phyloP scores from a whole-genome alignment of 2,113 vertebrate genomes.

The Merops nubicus region DNA sequence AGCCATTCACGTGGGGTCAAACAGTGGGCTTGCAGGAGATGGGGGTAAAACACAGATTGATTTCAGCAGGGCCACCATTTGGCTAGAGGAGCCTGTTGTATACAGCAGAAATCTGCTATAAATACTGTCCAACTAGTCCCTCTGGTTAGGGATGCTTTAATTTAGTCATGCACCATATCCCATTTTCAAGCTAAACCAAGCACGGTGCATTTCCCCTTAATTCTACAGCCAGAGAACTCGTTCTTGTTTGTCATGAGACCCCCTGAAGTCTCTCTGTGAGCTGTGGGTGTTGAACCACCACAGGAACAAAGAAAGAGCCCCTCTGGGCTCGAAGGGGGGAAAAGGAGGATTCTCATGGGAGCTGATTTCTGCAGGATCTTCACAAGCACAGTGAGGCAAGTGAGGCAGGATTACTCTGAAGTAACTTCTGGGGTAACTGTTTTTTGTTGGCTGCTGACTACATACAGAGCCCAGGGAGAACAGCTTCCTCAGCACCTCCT shows the following conservation, averaged over 20 bases:
- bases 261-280: neutral
- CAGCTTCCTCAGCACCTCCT: neutral
- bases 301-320: neutral
- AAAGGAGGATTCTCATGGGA: neutral
- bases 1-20: neutral
- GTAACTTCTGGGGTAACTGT: neutral
- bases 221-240: neutral
- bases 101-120: neutral
- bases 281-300: neutral
- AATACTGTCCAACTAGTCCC: neutral
- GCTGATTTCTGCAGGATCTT: accelerated
- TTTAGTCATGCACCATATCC: neutral
- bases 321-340: neutral
- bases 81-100: neutral
- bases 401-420: neutral
- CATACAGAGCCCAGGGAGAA: neutral
- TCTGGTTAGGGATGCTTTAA: neutral
- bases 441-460: neutral
- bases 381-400: neutral
- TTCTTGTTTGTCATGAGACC: neutral
- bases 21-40: neutral
- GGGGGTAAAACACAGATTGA: neutral
- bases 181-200: neutral
- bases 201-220: neutral
- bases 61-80: neutral